Conservation (phyloP, 2,113 vertebrate genomes). For the Solea solea region DNA sequence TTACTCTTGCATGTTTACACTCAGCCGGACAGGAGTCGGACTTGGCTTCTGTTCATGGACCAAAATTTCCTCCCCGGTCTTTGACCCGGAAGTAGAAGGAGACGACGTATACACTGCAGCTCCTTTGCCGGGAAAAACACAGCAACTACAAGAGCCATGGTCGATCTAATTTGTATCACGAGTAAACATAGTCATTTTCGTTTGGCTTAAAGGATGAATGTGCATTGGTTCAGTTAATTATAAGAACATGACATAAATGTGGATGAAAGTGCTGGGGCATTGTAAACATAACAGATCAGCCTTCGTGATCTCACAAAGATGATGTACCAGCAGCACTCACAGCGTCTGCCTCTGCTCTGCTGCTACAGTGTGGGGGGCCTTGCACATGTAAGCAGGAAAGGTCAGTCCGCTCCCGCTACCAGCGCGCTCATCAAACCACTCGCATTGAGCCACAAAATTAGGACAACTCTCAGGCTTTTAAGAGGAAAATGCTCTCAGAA, state of each 20-base stretch:
- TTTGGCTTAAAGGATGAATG: neutral
- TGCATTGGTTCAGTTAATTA: neutral
- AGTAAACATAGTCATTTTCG: too few species aligned
- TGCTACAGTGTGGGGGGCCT: conserved; percentile 14
- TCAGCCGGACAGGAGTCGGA: too few species aligned
- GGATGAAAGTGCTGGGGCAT: neutral
- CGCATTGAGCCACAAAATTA: conserved; percentile 36
- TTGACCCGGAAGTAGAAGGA: too few species aligned
- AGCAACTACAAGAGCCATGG: too few species aligned
- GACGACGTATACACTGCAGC: too few species aligned
- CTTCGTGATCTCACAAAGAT: conserved; percentile 16
- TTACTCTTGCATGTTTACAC: too few species aligned
- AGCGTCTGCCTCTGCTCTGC: conserved; percentile 18
- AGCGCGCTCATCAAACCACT: conserved; percentile 52
- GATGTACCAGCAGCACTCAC: conserved; percentile 20
- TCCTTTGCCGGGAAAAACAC: too few species aligned
- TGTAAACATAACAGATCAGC: conserved; percentile 12
- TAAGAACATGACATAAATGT: neutral
- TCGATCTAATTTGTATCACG: too few species aligned
- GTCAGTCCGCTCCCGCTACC: conserved; percentile 16
- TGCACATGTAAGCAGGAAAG: conserved; percentile 17
- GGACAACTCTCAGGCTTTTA: conserved; percentile 53
- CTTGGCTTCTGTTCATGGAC: too few species aligned
- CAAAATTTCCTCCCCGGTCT: too few species aligned
- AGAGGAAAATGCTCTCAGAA: conserved; percentile 50